Percentiles rank a stretch among this genome's conserved stretches.
Conservation (phyloP, 1,140 invertebrate species). For the Zaprionus inermis region DNA sequence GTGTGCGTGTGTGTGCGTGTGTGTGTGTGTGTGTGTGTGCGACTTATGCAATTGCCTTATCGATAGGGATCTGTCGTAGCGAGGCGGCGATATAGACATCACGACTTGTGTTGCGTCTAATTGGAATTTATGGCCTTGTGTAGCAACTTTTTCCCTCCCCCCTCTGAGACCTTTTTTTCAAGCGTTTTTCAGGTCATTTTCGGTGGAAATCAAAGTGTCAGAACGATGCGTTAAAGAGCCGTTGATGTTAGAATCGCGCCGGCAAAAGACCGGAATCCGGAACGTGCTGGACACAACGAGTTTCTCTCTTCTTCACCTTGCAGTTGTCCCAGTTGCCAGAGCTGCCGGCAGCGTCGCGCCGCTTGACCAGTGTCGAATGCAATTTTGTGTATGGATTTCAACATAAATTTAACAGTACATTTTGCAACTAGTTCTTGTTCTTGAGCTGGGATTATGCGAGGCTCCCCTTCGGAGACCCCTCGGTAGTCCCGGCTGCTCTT, state of each 20-base stretch:
- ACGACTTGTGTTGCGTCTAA: constrained; percentile 42
- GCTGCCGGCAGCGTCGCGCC: constrained; percentile 23
- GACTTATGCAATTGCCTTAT: constrained; percentile 45
- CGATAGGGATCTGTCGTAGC: constrained; percentile 31
- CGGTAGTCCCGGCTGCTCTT: constrained; percentile 12
- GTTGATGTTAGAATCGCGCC: not conserved
- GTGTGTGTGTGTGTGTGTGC: too few relatives aligned
- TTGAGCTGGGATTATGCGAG: not conserved
- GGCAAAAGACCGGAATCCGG: constrained; percentile 4
- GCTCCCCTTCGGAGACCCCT: too few relatives aligned
- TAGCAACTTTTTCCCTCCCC: constrained; percentile 29
- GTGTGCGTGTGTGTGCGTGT: too few relatives aligned
- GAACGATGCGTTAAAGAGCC: not conserved
- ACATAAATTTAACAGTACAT: constrained; percentile 73
- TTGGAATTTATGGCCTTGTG: constrained; percentile 57
- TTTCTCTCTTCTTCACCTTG: constrained; percentile 61
- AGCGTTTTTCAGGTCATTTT: constrained; percentile 65
- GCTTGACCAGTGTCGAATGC: constrained; percentile 43
- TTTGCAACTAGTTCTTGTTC: constrained; percentile 68
- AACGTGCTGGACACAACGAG: constrained; percentile 49
- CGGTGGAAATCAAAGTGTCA: constrained; percentile 33
- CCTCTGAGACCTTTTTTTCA: constrained; percentile 25
- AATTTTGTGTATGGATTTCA: constrained; percentile 58
- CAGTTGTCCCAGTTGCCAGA: constrained; percentile 44
- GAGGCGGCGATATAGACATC: not conserved